Percentiles rank a stretch among this genome's conserved stretches.
Evolutionary conservation across 2,888 invertebrate genomes (phyloP).

Genomic region (Protodeltote pygarga): DNA sequence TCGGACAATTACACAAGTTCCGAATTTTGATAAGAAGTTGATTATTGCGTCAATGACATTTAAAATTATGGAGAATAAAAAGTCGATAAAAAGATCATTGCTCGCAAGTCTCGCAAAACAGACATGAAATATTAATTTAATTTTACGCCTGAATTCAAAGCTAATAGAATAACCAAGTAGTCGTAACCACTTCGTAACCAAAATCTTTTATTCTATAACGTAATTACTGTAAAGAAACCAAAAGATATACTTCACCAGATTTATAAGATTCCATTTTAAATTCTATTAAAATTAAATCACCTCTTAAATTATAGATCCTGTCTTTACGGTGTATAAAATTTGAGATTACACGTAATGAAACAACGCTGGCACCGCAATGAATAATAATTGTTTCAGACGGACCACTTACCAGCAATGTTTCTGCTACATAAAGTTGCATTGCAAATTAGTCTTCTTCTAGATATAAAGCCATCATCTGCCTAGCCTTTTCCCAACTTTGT

Average conservation of each 20-base stretch:
- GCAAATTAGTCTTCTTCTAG: no score
- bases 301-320: conserved; percentile 36
- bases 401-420: neutral
- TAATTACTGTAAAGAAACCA: neutral
- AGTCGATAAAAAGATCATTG: no score
- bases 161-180: no score
- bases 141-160: no score
- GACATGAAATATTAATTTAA: no score
- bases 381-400: conserved; percentile 17
- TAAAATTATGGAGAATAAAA: no score
- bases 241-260: neutral
- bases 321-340: conserved; percentile 40
- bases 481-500: no score
- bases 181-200: neutral
- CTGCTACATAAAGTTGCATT: neutral
- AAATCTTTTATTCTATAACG: neutral
- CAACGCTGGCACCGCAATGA: conserved; percentile 8
- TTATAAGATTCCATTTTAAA: conserved; percentile 30
- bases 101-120: no score
- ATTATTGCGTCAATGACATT: no score
- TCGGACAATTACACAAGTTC: no score
- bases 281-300: conserved; percentile 35
- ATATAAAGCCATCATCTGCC: no score
- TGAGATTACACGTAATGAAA: conserved; percentile 42
- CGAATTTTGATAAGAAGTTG: no score